Percentiles rank a stretch among this genome's conserved stretches.
Conservation (phyloP, 2,113 vertebrate species). For the Cephalopholis sonnerati region DNA sequence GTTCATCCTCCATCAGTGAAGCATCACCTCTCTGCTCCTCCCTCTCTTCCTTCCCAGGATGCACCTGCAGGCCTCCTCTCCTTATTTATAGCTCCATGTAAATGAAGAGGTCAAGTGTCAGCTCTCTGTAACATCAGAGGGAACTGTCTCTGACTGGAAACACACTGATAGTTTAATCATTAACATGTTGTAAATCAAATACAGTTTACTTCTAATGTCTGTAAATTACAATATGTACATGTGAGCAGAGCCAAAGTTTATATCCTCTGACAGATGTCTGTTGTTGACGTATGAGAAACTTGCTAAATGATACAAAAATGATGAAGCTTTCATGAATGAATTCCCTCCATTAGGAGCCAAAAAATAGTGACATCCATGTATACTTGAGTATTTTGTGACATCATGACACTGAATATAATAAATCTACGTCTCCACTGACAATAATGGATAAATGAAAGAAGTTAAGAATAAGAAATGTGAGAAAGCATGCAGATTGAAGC, state of each 20-base stretch:
- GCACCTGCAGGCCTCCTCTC: slow-evolving; percentile 41
- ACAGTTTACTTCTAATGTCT: no score
- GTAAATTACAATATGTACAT: no score
- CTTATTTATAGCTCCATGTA: slow-evolving; percentile 44
- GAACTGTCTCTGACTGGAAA: not conserved
- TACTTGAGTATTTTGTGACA: no score
- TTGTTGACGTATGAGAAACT: not conserved
- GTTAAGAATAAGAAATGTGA: no score
- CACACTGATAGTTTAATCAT: no score
- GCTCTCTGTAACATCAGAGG: not conserved
- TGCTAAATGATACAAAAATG: no score
- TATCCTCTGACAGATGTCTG: not conserved
- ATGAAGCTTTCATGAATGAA: no score
- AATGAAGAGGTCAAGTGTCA: slow-evolving; percentile 28
- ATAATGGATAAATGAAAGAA: no score
- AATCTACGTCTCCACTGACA: no score
- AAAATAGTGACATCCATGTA: no score
- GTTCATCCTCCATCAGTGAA: slow-evolving; percentile 33
- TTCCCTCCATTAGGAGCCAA: no score
- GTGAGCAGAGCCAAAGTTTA: not conserved
- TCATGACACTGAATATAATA: no score
- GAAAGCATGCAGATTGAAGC: not conserved
- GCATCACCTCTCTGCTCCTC: slow-evolving; percentile 18
- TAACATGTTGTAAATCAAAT: not conserved
- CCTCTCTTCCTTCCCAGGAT: slow-evolving; percentile 41